Evolutionary conservation across 2,113 vertebrate species (phyloP).

Genomic region (Prietella phreatophila): DNA sequence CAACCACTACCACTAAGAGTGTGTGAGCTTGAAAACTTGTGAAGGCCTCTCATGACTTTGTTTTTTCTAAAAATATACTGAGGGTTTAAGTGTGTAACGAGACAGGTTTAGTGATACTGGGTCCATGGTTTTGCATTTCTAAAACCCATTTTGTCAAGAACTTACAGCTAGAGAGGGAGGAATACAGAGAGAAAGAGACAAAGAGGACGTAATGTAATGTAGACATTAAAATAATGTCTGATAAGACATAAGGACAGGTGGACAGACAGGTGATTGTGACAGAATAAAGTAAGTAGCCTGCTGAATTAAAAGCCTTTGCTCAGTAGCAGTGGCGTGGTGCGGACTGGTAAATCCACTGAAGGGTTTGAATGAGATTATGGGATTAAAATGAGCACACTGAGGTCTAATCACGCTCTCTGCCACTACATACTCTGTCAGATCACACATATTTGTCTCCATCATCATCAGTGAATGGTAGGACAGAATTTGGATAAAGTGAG

Average conservation of each 20-base stretch:
- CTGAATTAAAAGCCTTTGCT: constrained; percentile 5
- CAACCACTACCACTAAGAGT: not conserved
- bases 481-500: not conserved
- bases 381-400: constrained; percentile 8
- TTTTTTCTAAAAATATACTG: not conserved
- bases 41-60: not conserved
- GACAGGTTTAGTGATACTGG: not conserved
- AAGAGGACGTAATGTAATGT: not conserved
- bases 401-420: too few species aligned
- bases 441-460: not conserved
- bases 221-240: not conserved
- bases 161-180: not conserved
- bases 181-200: not conserved
- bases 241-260: not conserved
- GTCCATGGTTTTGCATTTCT: not conserved
- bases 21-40: not conserved
- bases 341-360: not conserved
- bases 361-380: not conserved
- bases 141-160: not conserved
- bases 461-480: not conserved
- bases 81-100: not conserved
- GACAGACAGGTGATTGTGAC: not conserved
- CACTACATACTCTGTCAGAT: not conserved
- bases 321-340: not conserved
- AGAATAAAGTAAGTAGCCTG: not conserved